Base-by-base conservation (phyloP, 2,797 vertebrate species). In the Esox masquinongy region DNA sequence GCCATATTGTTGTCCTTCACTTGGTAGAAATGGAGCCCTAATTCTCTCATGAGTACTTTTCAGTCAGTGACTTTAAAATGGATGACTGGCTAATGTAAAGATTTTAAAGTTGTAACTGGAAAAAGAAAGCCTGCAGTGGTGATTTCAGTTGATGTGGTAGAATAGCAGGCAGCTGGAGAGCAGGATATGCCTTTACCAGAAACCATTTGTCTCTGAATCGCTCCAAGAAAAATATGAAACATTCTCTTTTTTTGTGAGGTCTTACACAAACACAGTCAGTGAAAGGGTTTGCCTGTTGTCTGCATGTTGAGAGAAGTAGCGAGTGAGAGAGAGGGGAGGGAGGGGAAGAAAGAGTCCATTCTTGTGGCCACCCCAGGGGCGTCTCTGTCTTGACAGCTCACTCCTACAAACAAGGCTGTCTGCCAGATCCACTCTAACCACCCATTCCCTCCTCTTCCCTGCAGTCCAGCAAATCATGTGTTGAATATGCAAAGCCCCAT, bases 381-480 rank as follows among this genome's bases (percentile, higher is more conserved):
- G 31, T 56, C 78, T 87, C 79, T 66, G 76, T 84, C 80, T 84
- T 86, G 84, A 90, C 86, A 90, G 82, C 82, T 89, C 81, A 88
- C 80, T 89, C 80, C 77, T 81, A 82, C 82, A 88, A 88, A 88
- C 67, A 72, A 88, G 85, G 74, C 77, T 26, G 66, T 74, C 80
- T 82, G 80, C 79, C 81, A 81, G 77, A 82, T 80, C 75, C 77
- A 81, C 75, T 81, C 77, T 59, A 72, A 64, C 64, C 47, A 1
- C 16, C 22, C 43, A 67, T 47, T 63, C 71, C 68, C 53, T 36
- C 63, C n/a, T 47, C n/a, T 73, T 22, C 56, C 49, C 70, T 72
- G 47, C 72, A 85, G 72, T 31, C 71, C 61, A 77, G 75, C 74
- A 77, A 84, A 86, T 86, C 85, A 88, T 84, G 77, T 79, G 80